Evolutionary conservation across 2,888 invertebrate species (phyloP).

Genomic region (Terebella lapidaria): DNA sequence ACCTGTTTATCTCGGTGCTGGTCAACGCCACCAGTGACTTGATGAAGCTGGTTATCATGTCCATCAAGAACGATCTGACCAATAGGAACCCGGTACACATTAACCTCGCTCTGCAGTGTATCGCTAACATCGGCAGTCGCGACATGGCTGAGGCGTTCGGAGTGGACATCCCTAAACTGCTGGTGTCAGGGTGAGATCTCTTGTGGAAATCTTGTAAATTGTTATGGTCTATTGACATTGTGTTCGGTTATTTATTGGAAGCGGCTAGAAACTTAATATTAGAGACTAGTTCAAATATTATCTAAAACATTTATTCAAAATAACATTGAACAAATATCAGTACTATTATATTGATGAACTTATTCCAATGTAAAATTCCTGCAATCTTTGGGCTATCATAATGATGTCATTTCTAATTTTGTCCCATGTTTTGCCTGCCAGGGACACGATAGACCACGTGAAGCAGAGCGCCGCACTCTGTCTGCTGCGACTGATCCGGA

Average conservation of each 20-base stretch:
- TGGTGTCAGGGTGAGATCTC: conserved; percentile 83
- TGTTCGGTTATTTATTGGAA: too few species aligned
- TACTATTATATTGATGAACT: too few species aligned
- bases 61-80: conserved; percentile 96
- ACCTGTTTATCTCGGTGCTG: conserved; percentile 98
- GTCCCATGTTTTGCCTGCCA: too few species aligned
- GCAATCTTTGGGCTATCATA: too few species aligned
- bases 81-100: conserved; percentile 94
- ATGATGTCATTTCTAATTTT: too few species aligned
- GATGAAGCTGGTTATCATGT: conserved; percentile 97
- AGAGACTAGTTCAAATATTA: too few species aligned
- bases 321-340: too few species aligned
- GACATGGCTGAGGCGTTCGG: conserved; percentile 99
- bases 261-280: too few species aligned
- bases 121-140: conserved; percentile 97
- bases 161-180: conserved; percentile 93
- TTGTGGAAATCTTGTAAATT: too few species aligned
- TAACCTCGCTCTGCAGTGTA: conserved; percentile 96
- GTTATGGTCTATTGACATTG: too few species aligned
- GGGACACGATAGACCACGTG: conserved; percentile 98
- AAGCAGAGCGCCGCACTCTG: conserved; percentile 99
- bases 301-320: too few species aligned
- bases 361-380: too few species aligned
- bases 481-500: conserved; percentile 84
- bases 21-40: conserved; percentile 98